Evolutionary conservation across 2,888 invertebrate species (phyloP).

Genomic region (Sinotaia quadrata): DNA sequence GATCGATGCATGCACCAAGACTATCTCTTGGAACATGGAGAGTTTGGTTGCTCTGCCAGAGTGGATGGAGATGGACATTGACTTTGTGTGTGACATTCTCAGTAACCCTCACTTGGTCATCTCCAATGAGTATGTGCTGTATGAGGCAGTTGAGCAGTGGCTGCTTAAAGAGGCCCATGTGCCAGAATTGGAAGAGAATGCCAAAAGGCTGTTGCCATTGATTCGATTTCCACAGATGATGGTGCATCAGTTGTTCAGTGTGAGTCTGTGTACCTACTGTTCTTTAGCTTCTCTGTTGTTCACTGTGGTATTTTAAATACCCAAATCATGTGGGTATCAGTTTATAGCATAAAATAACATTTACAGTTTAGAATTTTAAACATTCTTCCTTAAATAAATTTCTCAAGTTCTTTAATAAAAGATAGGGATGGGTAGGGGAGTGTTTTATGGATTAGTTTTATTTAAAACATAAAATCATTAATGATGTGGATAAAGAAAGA

Average conservation of each 20-base stretch:
- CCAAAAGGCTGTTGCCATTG: conserved; percentile 62
- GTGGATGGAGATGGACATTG: conserved; percentile 70
- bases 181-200: conserved; percentile 44
- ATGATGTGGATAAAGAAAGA: no score
- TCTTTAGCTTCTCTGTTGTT: no score
- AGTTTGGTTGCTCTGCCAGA: conserved; percentile 62
- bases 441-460: no score
- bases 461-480: no score
- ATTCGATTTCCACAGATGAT: conserved; percentile 71
- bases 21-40: conserved; percentile 71
- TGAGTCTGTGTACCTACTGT: conserved; percentile 11
- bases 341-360: no score
- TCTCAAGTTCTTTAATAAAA: no score
- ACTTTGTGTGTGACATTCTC: conserved; percentile 68
- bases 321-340: no score
- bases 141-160: conserved; percentile 63
- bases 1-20: conserved; percentile 66
- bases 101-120: conserved; percentile 67
- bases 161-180: conserved; percentile 53
- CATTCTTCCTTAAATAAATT: no score
- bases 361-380: no score
- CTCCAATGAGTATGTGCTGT: conserved; percentile 62
- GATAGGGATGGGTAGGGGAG: no score
- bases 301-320: no score
- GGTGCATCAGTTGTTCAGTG: conserved; percentile 61